Evolutionary conservation across 2,113 vertebrate species (phyloP), one percentile per base, ranked within the genome.

Genomic region (Colossoma macropomum): DNA sequence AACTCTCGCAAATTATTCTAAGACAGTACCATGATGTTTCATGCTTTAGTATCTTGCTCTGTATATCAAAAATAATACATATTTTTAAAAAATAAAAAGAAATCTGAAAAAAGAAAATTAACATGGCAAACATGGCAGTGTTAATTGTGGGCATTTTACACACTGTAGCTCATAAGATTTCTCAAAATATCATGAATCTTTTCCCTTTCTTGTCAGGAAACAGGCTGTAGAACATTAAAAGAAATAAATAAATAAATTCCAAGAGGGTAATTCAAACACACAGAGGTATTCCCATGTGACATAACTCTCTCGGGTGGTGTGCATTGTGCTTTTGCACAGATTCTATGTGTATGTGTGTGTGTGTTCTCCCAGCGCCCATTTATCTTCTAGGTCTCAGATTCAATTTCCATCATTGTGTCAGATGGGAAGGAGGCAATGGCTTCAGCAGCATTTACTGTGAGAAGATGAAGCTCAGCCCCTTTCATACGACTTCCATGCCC

Each of bases 321-420:
- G 28, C 48, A 80, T 82, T 86, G 85, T 86, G 75, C 87, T 81
- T 84, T 85, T n/a, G 62, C 27, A 45, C 41, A n/a, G 16, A 8
- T 62, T 56, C n/a, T 56, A 45, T 65, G 80, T 82, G 72, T 69
- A 74, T 30, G 62, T 65, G 79, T 66, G 38, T 80, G 27, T 69
- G 25, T 54, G 9, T 77, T 23, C 60, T 80, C 48, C 45, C 84
- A 81, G 87, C 86, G 88, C 87, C 91, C 92, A 94, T 95, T 94
- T 93, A 94, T 95, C 94, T 94, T 95, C 89, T 90, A 92, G 90
- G 92, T 90, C 91, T 95, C 94, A 94, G 91, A 91, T 94, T 93
- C 92, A 94, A 95, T 95, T 87, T 93, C 85, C 93, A 88, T 94
- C 93, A 94, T 83, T 85, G 85, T 92, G 92, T 93, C 92, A 93